Base-by-base conservation (phyloP, 2,888 invertebrate genomes). In the Campoletis raptor region DNA sequence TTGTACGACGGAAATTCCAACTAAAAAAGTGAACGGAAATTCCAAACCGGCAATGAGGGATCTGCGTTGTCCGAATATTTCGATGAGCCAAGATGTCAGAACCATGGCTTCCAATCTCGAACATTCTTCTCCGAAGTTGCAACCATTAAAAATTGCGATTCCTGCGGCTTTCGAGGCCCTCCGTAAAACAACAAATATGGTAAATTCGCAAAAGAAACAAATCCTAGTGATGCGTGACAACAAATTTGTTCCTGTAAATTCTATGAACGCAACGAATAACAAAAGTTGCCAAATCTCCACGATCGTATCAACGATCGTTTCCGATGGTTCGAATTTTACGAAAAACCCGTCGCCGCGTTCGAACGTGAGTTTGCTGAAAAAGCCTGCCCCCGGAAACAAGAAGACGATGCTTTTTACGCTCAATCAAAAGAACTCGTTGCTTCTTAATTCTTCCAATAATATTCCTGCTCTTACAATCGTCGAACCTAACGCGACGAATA, bases 141-240 rank as follows among this genome's bases (percentile, higher is more conserved):
- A 90, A 54, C 93, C 93, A 10, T 83, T 93, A 9, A 87, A 90
- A 78, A 93, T 93, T 18, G 85, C 90, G 0, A 93, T 93, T 82
- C 92, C 93, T 0, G 81, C 90, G 8, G 84, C 89, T 7, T 92
- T 92, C 36, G 90, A 91, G 37, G 70, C 89, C 2, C 45, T 76
- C 9, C 30, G 76, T 54, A 64, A 48, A 81, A 73, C 36, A 15
- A 37, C 67, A 8, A 73, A 84, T 69, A 57, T 48, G 1, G 69
- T 86, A 7, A 88, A 86, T 18, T 87, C 70, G 21, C 67, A 48
- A 40, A 88, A 86, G 10, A 93, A 92, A 30, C 91, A 90, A 57
- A 86, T 93, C 3, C 79, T 93, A 12, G 81, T 93, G 24, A 66
- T 92, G 10, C 90, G 92, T 18, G 91, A 93, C 24, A 91, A 91